Base-by-base conservation (phyloP, 1,140 invertebrate species). In the Drosophila mayri region DNA sequence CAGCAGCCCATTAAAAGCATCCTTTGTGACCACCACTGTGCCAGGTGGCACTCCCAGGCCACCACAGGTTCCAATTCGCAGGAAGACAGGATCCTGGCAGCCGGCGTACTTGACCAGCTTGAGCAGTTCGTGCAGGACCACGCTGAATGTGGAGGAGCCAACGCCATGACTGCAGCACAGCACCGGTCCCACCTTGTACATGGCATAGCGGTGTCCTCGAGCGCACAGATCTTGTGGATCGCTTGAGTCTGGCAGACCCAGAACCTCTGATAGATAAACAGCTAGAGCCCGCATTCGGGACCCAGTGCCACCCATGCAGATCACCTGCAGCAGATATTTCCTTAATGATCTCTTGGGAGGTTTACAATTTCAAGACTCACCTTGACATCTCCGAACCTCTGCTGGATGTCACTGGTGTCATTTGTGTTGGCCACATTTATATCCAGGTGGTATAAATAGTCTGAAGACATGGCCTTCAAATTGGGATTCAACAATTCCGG, bases 281-380 rank as follows among this genome's bases (percentile, higher is more conserved):
- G 98, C 98, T 88, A 99, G 98, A 67, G 96, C 94, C 90, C 97
- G 95, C 97, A 99, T 98, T 16, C 99, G 95, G 78, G 96, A 97
- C 0, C 97, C 96, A 4, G 98, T 99, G 6, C 99, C 99, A 38
- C 99, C 98, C 96, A 98, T 97, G 92, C 98, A 99, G 0, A 99
- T 97, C 93, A 99, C 99, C 98, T 99, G 92, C 3, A 30, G 2
- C 30, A 22, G 1, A 28, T 8, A 6, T 9, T 2, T 4, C 9
- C 1, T 0, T 9, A 0, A 10, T 4, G n/a, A 9, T 16, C 25
- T 7, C 32, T 2, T 0, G 1, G 8, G 4, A 8, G 3, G 11
- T 4, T 35, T 5, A 20, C 4, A 3, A 25, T 3, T 12, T 10
- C n/a, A 28, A 12, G n/a, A 70, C 87, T 84, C 94, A 98, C 97